A percentile compares a stretch with the other conserved stretches of the same genome.
Conservation (phyloP, 2,888 invertebrate genomes). For the Orthosia incerta region DNA sequence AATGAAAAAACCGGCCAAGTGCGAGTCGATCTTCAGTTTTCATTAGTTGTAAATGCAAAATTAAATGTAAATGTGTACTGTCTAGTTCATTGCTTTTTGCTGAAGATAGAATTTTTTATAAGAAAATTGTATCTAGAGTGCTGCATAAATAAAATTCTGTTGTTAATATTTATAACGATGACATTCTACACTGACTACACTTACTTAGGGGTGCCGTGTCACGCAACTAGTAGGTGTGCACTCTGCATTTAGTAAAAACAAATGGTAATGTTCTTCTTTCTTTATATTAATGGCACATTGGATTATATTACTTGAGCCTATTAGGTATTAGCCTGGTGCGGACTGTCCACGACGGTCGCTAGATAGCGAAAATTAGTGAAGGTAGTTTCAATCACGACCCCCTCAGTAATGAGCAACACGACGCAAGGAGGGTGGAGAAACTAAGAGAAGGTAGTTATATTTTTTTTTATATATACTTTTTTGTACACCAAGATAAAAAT, state of each 20-base stretch:
- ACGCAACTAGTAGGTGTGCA: not conserved
- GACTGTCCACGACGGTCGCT: too few relatives aligned
- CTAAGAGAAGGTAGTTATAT: too few relatives aligned
- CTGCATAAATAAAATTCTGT: not conserved
- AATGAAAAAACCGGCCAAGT: too few relatives aligned
- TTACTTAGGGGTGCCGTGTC: not conserved
- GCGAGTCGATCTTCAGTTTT: too few relatives aligned
- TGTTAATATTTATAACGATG: not conserved
- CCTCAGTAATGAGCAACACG: too few relatives aligned
- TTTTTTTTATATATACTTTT: too few relatives aligned
- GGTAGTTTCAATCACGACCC: too few relatives aligned
- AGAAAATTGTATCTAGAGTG: not conserved
- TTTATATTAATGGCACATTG: not conserved
- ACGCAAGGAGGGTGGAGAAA: too few relatives aligned
- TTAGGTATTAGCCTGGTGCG: not conserved
- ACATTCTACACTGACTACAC: not conserved
- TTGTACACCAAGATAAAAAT: too few relatives aligned
- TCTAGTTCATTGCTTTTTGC: not conserved
- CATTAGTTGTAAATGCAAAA: not conserved
- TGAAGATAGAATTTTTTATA: not conserved
- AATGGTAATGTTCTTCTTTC: not conserved
- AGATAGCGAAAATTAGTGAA: too few relatives aligned
- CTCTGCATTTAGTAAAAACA: not conserved
- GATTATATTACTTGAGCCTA: not conserved
- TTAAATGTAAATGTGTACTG: not conserved